These are phyloP conservation scores for Magallana ariakensis DNA, from an alignment of 1,140 invertebrate species.

Conservation along the genomic window DNA sequence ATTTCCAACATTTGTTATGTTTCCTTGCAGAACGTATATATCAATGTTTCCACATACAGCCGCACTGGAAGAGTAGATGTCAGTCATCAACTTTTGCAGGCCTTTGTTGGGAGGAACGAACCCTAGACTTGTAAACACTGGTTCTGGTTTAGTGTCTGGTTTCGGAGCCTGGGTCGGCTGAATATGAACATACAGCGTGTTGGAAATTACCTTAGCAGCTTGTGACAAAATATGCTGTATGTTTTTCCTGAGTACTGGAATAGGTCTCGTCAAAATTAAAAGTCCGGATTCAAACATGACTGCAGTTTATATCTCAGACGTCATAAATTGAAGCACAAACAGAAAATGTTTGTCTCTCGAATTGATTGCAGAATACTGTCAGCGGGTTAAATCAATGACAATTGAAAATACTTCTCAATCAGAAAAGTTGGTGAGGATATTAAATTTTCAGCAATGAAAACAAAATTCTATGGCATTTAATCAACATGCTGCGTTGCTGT, in stretches of 20 bases:
- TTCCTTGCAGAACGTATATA: constrained; percentile 63
- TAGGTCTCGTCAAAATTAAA: constrained; percentile 68
- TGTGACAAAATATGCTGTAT: constrained; percentile 59
- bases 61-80: constrained; percentile 63
- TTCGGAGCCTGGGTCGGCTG: constrained; percentile 51
- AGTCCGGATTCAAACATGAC: constrained; percentile 65
- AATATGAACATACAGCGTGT: constrained; percentile 69
- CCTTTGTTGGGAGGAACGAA: constrained; percentile 57
- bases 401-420: too few relatives aligned
- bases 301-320: background rate
- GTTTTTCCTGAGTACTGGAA: constrained; percentile 56
- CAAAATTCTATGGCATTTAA: too few relatives aligned
- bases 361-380: too few relatives aligned
- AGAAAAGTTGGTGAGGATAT: too few relatives aligned
- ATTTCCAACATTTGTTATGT: constrained; percentile 53
- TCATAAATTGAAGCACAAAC: background rate
- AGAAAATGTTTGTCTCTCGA: too few relatives aligned
- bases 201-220: constrained; percentile 56
- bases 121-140: background rate
- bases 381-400: too few relatives aligned
- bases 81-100: constrained; percentile 56
- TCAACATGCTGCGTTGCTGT: too few relatives aligned
- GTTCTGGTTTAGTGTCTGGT: background rate
- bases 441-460: too few relatives aligned
- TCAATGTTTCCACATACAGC: constrained; percentile 64